Evolutionary conservation across 2,113 vertebrate species (phyloP), one percentile per base, ranked within the genome.

Genomic region (Aegotheles bennettii): DNA sequence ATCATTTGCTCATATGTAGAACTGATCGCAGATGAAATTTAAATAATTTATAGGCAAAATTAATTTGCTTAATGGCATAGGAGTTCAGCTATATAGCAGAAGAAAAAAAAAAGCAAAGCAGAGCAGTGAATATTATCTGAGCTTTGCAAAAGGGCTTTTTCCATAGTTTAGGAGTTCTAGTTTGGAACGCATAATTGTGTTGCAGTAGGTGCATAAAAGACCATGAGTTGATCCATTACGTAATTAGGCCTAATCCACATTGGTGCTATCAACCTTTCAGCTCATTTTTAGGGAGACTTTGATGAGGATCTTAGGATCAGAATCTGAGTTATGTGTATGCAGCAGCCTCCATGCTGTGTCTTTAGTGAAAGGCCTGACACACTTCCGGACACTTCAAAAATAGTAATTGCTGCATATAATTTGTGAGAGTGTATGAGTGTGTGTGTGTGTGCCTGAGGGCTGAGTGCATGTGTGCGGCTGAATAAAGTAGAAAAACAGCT

Each of bases 1-100:
- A 91, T 94, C 91, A 93, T 91, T n/a, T 97, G 90, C 74, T 97
- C 63, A 75, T 90, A 94, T 80, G 75, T 91, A 97, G 94, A 91
- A 33, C 33, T 89, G 94, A 95, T 82, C 61, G 87, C n/a, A 97
- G 95, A 97, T 96, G 89, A 95, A 92, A 96, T 97, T 90, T 97
- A 97, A 98, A 98, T 98, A 97, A 98, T 97, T 97, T 95, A 97
- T 95, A 89, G 85, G 50, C 86, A 94, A 97, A 97, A 97, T 97
- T 97, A 97, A 96, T 97, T 96, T 92, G n/a, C 36, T 47, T 79
- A 89, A 90, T 86, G 38, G 10, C 84, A 79, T 26, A 81, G 64
- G 45, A 85, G 28, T 50, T 95, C 77, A 61, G 51, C 89, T 87
- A 92, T n/a, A n/a, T n/a, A n/a, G n/a, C n/a, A n/a, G n/a, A 64